These are phyloP conservation scores for Lucilia cuprina DNA, from an alignment of 1,140 invertebrate species.

Conservation along the genomic window DNA sequence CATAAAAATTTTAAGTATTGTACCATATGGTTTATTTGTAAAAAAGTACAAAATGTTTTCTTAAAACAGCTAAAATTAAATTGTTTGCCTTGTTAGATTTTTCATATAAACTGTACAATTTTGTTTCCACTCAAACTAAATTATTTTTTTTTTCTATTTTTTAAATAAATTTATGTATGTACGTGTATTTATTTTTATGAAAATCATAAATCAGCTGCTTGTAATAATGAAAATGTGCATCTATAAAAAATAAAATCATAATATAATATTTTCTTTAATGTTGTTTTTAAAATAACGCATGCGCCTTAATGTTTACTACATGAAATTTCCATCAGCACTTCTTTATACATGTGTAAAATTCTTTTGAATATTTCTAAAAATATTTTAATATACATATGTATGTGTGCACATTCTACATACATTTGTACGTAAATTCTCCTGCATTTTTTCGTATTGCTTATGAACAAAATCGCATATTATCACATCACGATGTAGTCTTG, in stretches of 20 bases:
- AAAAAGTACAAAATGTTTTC: neutral
- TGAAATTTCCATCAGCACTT: constrained; percentile 21
- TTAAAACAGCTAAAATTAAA: neutral
- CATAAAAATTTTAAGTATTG: too few relatives aligned
- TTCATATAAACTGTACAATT: neutral
- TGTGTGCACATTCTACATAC: neutral
- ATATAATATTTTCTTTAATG: neutral
- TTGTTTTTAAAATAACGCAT: constrained; percentile 9
- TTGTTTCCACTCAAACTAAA: neutral
- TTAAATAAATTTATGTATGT: neutral
- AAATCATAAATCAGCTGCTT: constrained; percentile 26
- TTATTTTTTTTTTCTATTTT: neutral
- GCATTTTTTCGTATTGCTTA: neutral
- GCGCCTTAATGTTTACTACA: neutral
- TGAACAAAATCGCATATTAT: neutral
- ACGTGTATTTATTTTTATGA: neutral
- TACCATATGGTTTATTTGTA: too few relatives aligned
- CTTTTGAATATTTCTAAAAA: neutral
- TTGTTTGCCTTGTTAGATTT: neutral
- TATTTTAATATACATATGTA: neutral
- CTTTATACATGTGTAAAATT: neutral
- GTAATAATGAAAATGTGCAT: constrained; percentile 11
- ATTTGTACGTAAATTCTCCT: neutral
- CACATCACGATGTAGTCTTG: neutral
- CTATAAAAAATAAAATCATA: neutral